Conservation (phyloP, 2,797 vertebrate species). For the Tapirus indicus region DNA sequence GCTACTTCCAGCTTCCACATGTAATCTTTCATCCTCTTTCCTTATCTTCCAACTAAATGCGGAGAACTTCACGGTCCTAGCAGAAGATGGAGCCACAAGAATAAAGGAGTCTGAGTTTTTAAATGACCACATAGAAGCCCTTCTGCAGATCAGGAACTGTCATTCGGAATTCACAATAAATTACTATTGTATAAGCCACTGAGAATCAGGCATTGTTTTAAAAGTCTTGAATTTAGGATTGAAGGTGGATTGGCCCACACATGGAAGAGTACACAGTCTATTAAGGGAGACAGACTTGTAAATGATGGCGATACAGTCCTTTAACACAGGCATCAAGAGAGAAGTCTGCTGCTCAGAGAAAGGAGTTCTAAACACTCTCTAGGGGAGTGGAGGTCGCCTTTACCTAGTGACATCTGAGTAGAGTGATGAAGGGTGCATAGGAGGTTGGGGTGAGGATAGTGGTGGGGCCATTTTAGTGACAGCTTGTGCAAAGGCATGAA, state of each 20-base stretch:
- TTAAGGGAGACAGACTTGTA: neutral
- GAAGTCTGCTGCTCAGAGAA: neutral
- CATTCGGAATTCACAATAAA: neutral
- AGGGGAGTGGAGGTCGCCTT: neutral
- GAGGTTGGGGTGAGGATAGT: neutral
- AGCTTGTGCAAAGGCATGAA: neutral
- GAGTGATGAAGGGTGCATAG: too few relatives aligned
- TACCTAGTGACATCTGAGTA: neutral
- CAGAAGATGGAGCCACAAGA: neutral
- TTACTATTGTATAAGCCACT: neutral
- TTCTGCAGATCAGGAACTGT: neutral
- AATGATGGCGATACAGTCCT: neutral
- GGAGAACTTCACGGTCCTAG: neutral
- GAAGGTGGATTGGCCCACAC: neutral
- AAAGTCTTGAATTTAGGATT: neutral
- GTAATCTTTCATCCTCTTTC: neutral
- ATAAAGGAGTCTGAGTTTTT: neutral
- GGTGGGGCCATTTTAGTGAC: neutral
- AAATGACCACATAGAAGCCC: neutral
- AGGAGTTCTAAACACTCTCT: neutral
- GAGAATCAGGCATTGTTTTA: neutral
- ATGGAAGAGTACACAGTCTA: neutral
- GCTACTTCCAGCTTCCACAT: neutral
- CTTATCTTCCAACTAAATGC: neutral
- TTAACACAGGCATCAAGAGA: neutral